Base-by-base conservation (phyloP, 23 tunicate species). In the Clavelina lepadiformis region DNA sequence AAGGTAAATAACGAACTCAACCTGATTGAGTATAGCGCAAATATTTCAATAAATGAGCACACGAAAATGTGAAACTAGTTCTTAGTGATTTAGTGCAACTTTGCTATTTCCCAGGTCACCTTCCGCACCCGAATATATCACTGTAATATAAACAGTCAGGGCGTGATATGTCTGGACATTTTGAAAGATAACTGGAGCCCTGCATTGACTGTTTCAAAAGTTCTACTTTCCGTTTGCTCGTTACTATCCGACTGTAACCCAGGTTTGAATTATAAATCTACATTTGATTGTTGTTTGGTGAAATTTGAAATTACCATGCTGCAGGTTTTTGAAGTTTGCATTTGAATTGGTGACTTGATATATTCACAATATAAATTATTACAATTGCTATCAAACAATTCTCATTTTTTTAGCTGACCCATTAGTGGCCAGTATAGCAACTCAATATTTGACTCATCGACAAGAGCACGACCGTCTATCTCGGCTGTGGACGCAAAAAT, bases 111-210 rank as follows among this genome's bases (percentile, higher is more conserved):
- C 20, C 65, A 80, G 86, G 89, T 82, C 35, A 67, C 75, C 11
- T 89, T 89, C 53, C 79, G 89, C 2, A 89, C 97, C 45, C 71
- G 97, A 21, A 89, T 89, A 26, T 89, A 89, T 37, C 97, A 89
- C 71, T 89, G 97, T 75, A 89, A 89, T 46, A 89, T 89, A 11
- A 89, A 89, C 63, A 81, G 89, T 41, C 89, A 80, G 37, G 97
- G 97, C 33, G 80, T 89, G 31, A 89, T 89, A 24, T 89, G 97
- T 31, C 62, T 89, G 25, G 97, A 89, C 60, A 81, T 89, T 27
- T 63, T 89, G 58, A 89, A 89, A 37, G 97, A 89, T 62, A 89
- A 89, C 79, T 89, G 97, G 97, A 81, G 89, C 45, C 97, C 97
- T 7, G 97, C 97, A 6, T 56, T 89, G 20, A 89, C 97, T 13